Evolutionary conservation across 2,797 vertebrate genomes (phyloP).

Genomic region (Florisuga fusca): DNA sequence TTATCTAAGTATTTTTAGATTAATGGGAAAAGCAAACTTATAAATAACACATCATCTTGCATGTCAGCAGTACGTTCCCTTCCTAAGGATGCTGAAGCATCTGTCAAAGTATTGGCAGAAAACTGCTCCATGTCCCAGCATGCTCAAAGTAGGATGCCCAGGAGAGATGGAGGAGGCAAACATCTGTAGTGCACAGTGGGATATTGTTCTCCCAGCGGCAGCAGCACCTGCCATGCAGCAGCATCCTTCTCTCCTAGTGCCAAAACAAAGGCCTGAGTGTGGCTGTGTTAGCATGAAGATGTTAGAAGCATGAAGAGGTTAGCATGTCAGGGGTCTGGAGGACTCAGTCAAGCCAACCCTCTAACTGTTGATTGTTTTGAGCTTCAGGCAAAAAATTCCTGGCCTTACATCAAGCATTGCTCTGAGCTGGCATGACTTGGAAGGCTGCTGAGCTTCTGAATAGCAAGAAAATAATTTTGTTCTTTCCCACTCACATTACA

Average conservation of each 20-base stretch:
- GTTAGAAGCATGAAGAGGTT: background rate
- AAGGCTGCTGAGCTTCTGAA: background rate
- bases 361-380: background rate
- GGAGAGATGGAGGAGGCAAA: background rate
- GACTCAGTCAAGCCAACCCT: background rate
- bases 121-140: background rate
- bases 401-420: background rate
- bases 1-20: slow-evolving; percentile 49
- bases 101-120: slow-evolving; percentile 5
- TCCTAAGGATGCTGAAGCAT: background rate
- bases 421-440: background rate
- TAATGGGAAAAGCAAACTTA: slow-evolving; percentile 17
- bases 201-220: background rate
- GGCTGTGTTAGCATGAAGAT: background rate
- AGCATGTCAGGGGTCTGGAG: background rate
- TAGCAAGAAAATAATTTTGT: background rate
- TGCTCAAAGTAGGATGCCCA: background rate
- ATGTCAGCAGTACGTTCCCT: background rate
- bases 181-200: background rate
- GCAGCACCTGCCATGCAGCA: background rate
- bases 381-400: background rate
- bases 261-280: background rate
- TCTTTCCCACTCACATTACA: background rate
- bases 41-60: slow-evolving; percentile 24
- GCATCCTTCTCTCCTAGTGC: background rate